Percentiles rank a stretch among this genome's conserved stretches.
Evolutionary conservation across 2,797 vertebrate species (phyloP).

Genomic region (Artibeus lituratus): DNA sequence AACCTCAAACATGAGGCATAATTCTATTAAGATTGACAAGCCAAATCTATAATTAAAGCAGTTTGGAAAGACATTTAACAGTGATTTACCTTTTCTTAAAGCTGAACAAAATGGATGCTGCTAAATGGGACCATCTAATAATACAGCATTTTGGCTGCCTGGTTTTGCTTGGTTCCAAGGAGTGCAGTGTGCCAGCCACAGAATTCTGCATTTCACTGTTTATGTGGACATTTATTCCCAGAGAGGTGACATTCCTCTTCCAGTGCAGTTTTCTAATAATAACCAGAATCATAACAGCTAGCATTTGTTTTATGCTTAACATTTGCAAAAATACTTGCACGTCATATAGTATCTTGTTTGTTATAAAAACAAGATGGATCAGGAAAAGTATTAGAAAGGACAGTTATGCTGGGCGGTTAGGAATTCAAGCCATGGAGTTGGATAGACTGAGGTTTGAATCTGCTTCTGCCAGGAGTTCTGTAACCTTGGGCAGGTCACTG

Average conservation of each 20-base stretch:
- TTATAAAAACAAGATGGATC: neutral
- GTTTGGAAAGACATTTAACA: slow-evolving; percentile 32
- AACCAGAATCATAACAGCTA: neutral
- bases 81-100: slow-evolving; percentile 43
- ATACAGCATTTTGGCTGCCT: neutral
- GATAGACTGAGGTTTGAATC: neutral
- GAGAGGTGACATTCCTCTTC: neutral
- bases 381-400: neutral
- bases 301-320: neutral
- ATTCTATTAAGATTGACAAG: slow-evolving; percentile 54
- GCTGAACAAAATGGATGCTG: neutral
- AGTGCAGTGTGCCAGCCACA: neutral
- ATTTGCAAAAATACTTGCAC: neutral
- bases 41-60: slow-evolving; percentile 56
- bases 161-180: neutral
- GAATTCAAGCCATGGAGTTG: neutral
- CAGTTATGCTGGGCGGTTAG: neutral
- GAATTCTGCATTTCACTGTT: neutral
- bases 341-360: neutral
- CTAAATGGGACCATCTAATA: neutral
- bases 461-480: neutral
- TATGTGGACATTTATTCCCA: neutral
- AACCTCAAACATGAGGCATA: slow-evolving; percentile 12
- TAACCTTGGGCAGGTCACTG: neutral
- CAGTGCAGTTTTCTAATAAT: neutral